Evolutionary conservation across 1,140 invertebrate species (phyloP).

Genomic region (Heliconius nattereri): DNA sequence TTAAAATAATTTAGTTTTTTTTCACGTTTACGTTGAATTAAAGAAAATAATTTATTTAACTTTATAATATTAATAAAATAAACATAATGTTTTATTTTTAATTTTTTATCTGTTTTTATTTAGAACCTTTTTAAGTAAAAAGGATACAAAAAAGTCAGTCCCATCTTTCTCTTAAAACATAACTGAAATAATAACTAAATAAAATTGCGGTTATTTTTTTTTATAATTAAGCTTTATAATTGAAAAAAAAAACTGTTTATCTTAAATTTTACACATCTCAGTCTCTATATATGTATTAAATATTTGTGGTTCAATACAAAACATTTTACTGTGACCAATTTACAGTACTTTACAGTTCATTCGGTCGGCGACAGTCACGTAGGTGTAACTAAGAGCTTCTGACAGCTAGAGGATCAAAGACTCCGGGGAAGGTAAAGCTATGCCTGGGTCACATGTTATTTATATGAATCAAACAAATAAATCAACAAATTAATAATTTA

Average conservation of each 20-base stretch:
- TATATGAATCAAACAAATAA: neutral
- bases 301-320: neutral
- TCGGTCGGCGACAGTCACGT: neutral
- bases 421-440: neutral
- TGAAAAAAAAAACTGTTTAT: neutral
- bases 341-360: no score
- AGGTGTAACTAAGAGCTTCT: neutral
- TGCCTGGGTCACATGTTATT: neutral
- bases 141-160: no score
- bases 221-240: neutral
- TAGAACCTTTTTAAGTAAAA: no score
- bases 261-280: neutral
- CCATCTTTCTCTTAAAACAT: no score
- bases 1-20: neutral
- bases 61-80: neutral
- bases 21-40: neutral
- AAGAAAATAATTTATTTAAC: neutral
- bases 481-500: no score
- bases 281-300: neutral
- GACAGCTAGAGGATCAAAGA: neutral
- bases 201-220: neutral
- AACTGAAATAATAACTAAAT: no score
- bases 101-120: no score
- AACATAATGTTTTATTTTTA: no score
- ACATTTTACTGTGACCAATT: neutral